Percentiles rank a stretch among this genome's conserved stretches.
Conservation (phyloP, 1,140 invertebrate species). For the Myzus persicae region DNA sequence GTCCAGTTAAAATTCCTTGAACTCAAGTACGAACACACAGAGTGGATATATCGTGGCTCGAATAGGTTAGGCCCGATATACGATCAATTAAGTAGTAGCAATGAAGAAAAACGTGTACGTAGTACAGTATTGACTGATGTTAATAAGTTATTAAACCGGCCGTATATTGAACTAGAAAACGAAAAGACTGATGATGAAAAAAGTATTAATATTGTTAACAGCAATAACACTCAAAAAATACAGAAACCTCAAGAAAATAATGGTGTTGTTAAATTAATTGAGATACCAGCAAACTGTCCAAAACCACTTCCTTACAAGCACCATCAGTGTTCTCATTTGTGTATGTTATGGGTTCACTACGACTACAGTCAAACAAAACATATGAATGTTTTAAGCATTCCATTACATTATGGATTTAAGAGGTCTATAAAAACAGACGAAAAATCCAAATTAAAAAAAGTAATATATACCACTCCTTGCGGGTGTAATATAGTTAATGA, state of each 20-base stretch:
- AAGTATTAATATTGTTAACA: neutral
- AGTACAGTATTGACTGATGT: neutral
- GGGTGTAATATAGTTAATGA: conserved; percentile 79
- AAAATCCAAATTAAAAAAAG: conserved; percentile 61
- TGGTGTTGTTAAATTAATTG: neutral
- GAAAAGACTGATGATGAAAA: neutral
- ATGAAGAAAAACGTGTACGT: neutral
- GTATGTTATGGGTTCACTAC: conserved; percentile 69
- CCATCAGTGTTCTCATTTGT: conserved; percentile 65
- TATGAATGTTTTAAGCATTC: conserved; percentile 84
- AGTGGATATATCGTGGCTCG: conserved; percentile 20
- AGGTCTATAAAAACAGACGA: conserved; percentile 64
- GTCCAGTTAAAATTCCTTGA: conserved; percentile 7
- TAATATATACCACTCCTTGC: conserved; percentile 88
- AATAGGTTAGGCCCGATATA: neutral
- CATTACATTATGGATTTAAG: conserved; percentile 87
- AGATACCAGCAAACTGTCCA: neutral
- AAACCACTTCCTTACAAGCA: neutral
- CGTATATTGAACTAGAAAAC: neutral
- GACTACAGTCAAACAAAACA: conserved; percentile 72
- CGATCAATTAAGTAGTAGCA: neutral
- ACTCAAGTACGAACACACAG: neutral
- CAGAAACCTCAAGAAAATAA: neutral
- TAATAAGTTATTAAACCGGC: neutral
- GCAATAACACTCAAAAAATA: neutral